These are phyloP conservation scores for Fragum whitleyi DNA, from an alignment of 2,888 invertebrate genomes.

Conservation along the genomic window DNA sequence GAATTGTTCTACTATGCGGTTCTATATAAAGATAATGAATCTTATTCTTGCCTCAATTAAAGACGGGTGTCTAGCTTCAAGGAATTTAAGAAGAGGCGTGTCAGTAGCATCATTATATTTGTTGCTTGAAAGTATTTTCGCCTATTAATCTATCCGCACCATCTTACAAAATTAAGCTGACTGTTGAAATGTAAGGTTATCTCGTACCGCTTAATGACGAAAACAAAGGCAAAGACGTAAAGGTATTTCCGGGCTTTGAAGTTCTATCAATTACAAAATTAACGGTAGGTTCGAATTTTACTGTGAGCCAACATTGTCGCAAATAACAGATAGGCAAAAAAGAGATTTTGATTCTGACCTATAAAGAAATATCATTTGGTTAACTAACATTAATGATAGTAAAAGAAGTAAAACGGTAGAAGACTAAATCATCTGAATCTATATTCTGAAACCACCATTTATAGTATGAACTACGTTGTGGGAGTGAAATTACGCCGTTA, in stretches of 20 bases:
- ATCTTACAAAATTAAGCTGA: background rate
- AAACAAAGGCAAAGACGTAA: background rate
- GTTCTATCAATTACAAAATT: background rate
- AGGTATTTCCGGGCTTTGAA: conserved; percentile 4
- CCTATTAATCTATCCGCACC: background rate
- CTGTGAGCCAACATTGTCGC: background rate
- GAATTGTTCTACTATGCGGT: too few relatives aligned
- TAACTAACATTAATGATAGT: too few relatives aligned
- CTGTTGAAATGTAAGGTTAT: conserved; percentile 1
- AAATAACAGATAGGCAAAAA: background rate
- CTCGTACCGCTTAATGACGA: background rate
- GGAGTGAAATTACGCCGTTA: too few relatives aligned
- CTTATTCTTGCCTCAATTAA: too few relatives aligned
- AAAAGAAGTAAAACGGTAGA: too few relatives aligned
- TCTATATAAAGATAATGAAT: too few relatives aligned
- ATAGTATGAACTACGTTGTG: too few relatives aligned
- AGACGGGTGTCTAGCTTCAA: too few relatives aligned
- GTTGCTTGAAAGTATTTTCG: background rate
- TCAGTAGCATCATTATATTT: background rate
- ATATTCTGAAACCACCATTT: too few relatives aligned
- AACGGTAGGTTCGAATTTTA: background rate
- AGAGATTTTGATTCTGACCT: background rate
- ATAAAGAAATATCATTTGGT: too few relatives aligned
- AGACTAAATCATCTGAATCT: too few relatives aligned
- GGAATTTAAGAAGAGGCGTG: background rate